Evolutionary conservation across 2,888 invertebrate species (phyloP).

Genomic region (Agrochola lota): DNA sequence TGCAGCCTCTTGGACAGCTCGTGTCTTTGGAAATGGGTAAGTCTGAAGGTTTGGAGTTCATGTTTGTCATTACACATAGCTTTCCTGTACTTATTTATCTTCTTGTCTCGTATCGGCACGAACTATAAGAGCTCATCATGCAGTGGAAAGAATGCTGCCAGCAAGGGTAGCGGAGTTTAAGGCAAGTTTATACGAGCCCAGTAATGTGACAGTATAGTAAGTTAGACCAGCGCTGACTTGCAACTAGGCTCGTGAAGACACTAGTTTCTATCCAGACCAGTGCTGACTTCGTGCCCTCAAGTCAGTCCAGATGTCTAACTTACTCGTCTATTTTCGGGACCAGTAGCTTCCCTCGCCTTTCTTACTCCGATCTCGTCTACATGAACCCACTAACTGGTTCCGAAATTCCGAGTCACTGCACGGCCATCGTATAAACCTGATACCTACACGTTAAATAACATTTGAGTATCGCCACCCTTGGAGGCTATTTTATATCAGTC

Average conservation of each 20-base stretch:
- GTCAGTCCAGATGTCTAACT: no score
- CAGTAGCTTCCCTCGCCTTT: no score
- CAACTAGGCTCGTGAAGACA: not conserved
- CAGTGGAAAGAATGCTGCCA: not conserved
- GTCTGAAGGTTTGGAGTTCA: slow-evolving; percentile 38
- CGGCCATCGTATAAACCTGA: no score
- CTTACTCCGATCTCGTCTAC: no score
- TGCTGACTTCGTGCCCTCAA: no score
- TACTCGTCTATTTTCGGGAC: no score
- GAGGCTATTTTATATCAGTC: not conserved
- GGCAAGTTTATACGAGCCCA: not conserved
- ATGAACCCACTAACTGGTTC: no score
- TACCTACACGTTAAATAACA: not conserved
- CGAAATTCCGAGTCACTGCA: no score
- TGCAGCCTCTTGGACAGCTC: slow-evolving; percentile 96
- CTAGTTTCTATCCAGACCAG: not conserved
- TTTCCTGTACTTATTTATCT: not conserved
- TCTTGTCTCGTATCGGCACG: not conserved
- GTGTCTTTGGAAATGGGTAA: slow-evolving; percentile 99
- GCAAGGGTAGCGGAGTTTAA: not conserved
- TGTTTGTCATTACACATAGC: not conserved
- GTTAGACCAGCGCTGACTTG: not conserved
- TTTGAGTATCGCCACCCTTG: not conserved
- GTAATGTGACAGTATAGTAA: no score
- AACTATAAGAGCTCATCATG: not conserved